Evolutionary conservation across 2,113 vertebrate genomes (phyloP), one percentile per base, ranked within the genome.

Genomic region (Emydura subglobosa): DNA sequence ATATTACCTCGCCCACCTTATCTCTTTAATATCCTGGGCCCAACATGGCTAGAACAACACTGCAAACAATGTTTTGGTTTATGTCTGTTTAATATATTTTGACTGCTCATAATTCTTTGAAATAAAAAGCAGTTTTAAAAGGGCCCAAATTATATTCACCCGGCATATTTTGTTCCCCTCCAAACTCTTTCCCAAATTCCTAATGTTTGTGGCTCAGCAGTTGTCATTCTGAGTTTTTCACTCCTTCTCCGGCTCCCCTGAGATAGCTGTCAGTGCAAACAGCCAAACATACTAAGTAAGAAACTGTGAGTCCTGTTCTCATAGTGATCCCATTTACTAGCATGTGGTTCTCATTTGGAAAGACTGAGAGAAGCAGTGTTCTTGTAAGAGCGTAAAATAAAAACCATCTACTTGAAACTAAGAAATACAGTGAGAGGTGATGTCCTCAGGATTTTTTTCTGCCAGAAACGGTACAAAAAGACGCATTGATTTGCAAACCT

Each of bases 341-440:
- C 96, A 82, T 82, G 74, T 89, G 97, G 94, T 94, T 97, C 94
- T 96, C 85, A 86, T 97, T 91, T 91, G 78, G 86, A 93, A 93
- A 76, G 82, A 65, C 88, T 96, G 89, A 95, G 96, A 97, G 76
- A 76, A 61, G 24, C 79, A 86, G 57, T 95, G 96, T 96, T 96
- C 93, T 94, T 50, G 8, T 78, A 84, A 82, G 6, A 87, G 47
- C 79, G 85, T 85, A 74, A 78, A 82, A 91, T 84, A 94, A 93
- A 95, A 90, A 79, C 5, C 53, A 47, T 81, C 89, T 86, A 82
- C 68, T 85, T 91, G 87, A 95, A 94, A 47, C 61, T 11, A 44
- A 92, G 89, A 59, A 51, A 29, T 42, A 51, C 31, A 42, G 59
- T 76, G 85, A 95, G 87, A 94, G 74, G 51, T 57, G 68, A 76